These are phyloP conservation scores for Orchesellides sinensis DNA, from an alignment of 2,888 invertebrate species.

Conservation along the genomic window DNA sequence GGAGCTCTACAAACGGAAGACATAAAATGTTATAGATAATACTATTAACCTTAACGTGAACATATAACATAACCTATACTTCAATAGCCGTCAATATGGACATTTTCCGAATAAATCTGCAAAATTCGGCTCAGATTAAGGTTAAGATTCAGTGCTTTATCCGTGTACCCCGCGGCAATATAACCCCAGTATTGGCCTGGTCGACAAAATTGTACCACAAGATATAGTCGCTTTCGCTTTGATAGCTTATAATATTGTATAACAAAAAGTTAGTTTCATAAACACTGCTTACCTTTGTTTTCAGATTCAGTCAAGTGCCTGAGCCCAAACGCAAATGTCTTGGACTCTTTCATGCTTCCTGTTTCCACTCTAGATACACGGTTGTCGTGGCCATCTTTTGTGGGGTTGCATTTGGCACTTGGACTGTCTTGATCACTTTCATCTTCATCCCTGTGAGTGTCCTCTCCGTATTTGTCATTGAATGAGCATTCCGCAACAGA, in stretches of 20 bases:
- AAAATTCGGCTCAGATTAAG: too few species aligned
- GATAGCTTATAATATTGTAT: not conserved
- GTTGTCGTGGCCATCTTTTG: conserved; percentile 37
- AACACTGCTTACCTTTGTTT: conserved; percentile 58
- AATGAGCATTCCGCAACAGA: conserved; percentile 54
- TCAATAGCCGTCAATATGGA: too few species aligned
- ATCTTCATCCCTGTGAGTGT: conserved; percentile 23
- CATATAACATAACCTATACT: too few species aligned
- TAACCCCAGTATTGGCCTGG: too few species aligned
- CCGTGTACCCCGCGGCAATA: too few species aligned
- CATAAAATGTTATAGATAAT: too few species aligned
- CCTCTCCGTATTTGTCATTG: conserved; percentile 47
- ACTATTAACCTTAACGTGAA: too few species aligned
- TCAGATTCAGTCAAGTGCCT: conserved; percentile 66
- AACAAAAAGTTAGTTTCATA: not conserved
- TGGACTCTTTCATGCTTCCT: conserved; percentile 73
- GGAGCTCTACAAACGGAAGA: too few species aligned
- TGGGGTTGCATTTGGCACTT: conserved; percentile 46
- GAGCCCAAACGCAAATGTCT: conserved; percentile 73
- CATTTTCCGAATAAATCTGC: too few species aligned
- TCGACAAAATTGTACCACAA: not conserved
- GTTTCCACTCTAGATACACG: conserved; percentile 61
- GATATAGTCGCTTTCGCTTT: not conserved
- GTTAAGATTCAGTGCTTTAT: too few species aligned
- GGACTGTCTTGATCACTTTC: conserved; percentile 51